Evolutionary conservation across 2,797 vertebrate species (phyloP).

Genomic region (Sylvia borin): DNA sequence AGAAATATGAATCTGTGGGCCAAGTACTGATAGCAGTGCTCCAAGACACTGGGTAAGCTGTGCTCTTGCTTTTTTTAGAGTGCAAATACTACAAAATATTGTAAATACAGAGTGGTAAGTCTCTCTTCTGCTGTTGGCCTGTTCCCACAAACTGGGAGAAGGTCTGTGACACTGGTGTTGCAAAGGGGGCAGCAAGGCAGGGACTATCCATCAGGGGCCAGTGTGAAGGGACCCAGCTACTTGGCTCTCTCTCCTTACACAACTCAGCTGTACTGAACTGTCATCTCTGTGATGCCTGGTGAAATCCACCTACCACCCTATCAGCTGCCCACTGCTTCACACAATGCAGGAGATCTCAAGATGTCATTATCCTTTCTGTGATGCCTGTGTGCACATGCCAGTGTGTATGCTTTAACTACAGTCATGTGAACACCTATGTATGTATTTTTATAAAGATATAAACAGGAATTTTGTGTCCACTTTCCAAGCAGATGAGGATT

Average conservation of each 20-base stretch:
- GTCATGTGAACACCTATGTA: background rate
- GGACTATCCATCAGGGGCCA: accelerated
- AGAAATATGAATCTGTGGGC: background rate
- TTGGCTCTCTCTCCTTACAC: background rate
- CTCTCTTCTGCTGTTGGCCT: background rate
- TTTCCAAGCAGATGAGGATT: background rate
- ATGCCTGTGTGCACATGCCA: background rate
- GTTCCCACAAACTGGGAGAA: background rate
- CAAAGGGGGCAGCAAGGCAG: background rate
- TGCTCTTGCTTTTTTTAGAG: background rate
- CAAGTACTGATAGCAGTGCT: background rate
- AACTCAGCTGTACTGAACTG: background rate
- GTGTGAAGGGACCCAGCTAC: background rate
- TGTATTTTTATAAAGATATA: background rate
- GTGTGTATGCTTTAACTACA: background rate
- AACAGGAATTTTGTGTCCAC: background rate
- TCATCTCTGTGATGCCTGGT: background rate
- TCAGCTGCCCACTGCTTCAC: background rate
- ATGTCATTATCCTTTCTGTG: background rate
- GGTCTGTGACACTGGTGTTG: background rate
- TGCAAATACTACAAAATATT: background rate
- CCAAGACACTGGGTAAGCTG: background rate
- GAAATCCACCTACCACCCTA: background rate
- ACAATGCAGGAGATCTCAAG: background rate
- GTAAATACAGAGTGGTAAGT: background rate